phyloP scores from a whole-genome alignment of 2,888 invertebrate species.

The Morpho helenor region DNA sequence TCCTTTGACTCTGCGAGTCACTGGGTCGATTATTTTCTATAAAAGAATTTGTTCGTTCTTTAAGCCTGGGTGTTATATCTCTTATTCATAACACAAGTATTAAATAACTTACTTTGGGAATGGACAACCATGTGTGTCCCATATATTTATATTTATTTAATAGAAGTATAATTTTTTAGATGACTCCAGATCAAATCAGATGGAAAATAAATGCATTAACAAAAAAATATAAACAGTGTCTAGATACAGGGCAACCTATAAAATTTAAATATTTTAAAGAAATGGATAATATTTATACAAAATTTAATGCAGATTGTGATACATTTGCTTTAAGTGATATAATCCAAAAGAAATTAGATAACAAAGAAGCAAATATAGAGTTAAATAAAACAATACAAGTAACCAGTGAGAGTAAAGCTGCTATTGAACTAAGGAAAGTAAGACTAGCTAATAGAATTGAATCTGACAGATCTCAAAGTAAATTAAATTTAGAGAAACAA shows the following conservation, averaged over 20 bases:
- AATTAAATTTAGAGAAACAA: conserved; percentile 48
- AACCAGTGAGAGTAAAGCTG: conserved; percentile 38
- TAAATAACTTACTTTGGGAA: background rate
- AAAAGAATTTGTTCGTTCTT: no score
- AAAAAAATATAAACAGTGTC: conserved; percentile 47
- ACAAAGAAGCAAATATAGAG: background rate
- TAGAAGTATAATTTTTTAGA: conserved; percentile 31
- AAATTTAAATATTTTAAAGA: conserved; percentile 49
- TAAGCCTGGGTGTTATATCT: background rate
- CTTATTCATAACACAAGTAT: background rate
- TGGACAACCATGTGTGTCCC: background rate
- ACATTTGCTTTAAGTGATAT: conserved; percentile 36
- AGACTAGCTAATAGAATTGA: conserved; percentile 50
- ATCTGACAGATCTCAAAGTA: conserved; percentile 45
- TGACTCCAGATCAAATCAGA: conserved; percentile 48
- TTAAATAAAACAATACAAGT: conserved; percentile 3
- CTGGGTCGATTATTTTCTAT: no score
- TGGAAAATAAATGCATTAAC: conserved; percentile 57
- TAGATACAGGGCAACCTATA: conserved; percentile 40
- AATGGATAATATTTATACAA: conserved; percentile 47
- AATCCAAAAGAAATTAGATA: conserved; percentile 31
- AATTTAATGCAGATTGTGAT: conserved; percentile 44
- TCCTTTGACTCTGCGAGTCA: no score
- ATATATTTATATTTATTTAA: background rate
- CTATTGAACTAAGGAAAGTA: conserved; percentile 46